phyloP scores from a whole-genome alignment of 2,888 invertebrate genomes.

The Apotomis betuletana region DNA sequence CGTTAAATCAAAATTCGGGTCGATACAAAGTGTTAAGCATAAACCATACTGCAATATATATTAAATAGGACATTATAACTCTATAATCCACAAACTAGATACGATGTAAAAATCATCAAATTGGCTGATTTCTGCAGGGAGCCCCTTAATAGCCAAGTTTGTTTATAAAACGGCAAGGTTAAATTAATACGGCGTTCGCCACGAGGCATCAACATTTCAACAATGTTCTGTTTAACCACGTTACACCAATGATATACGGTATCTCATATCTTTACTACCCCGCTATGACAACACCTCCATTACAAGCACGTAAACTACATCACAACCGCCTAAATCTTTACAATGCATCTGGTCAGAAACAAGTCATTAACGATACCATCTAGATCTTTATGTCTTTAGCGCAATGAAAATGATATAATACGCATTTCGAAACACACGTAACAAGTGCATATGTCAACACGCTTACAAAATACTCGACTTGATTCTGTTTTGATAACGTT shows the following conservation, averaged over 20 bases:
- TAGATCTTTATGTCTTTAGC: constrained; percentile 38
- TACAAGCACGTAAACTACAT: constrained; percentile 14
- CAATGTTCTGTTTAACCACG: constrained; percentile 30
- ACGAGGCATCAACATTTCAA: constrained; percentile 29
- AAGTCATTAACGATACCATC: constrained; percentile 39
- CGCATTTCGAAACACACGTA: constrained; percentile 51
- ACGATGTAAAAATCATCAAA: too few relatives aligned
- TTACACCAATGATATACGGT: constrained; percentile 28
- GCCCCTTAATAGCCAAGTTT: constrained; percentile 15
- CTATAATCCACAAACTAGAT: too few relatives aligned
- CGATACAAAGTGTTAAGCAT: too few relatives aligned
- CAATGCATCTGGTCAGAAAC: constrained; percentile 27
- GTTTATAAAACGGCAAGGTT: constrained; percentile 26
- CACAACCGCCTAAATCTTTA: constrained; percentile 15
- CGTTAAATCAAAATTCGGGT: too few relatives aligned
- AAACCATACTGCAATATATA: too few relatives aligned
- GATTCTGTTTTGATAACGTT: constrained; percentile 39
- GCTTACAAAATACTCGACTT: constrained; percentile 52
- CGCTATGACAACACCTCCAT: constrained; percentile 27
- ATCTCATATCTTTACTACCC: constrained; percentile 24
- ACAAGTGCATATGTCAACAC: constrained; percentile 49
- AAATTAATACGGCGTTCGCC: constrained; percentile 32
- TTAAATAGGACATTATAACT: too few relatives aligned
- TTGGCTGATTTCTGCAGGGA: too few relatives aligned
- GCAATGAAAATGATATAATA: constrained; percentile 48